Base-by-base conservation (phyloP, 2,888 invertebrate species). In the Poecilus cupreus region DNA sequence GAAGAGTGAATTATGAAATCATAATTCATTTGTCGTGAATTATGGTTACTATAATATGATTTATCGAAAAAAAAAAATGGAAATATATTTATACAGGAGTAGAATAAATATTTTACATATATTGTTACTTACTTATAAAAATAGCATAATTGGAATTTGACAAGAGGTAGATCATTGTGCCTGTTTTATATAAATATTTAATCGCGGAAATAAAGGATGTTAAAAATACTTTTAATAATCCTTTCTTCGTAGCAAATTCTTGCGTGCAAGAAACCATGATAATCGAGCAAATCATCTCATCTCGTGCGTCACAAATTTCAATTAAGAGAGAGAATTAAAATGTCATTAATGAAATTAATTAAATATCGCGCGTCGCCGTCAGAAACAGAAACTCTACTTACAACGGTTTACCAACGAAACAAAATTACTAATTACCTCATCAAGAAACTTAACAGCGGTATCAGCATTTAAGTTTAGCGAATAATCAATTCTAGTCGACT, bases 331-430 rank as follows among this genome's bases (percentile, higher is more conserved):
- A 60, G 64, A 77, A 77, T 77, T 77, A 77, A 77, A 77, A 64
- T 77, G 77, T 77, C 77, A 77, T 64, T 77, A 77, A 77, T 77
- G 77, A 77, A 77, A 77, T 77, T 77, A 77, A 77, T 77, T 77
- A 77, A 77, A 77, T 77, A 77, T 77, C 24, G 64, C 64, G 43
- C 8, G 20, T 24, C 13, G 26, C 74, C 13, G 77, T 77, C 77
- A 77, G 77, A 77, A 77, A 64, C 77, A 77, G 77, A 77, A 60
- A 77, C 43, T 39, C 39, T 77, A 64, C 2, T 46, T 24, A 77
- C 54, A 76, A 43, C 64, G 77, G 57, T 51, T 51, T 74, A 51
- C 46, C 22, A 74, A 10, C 26, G 51, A 46, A 74, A 77, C 77
- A 77, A 77, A 60, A 60, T 77, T 77, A 8, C 60, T 57, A 77